Evolutionary conservation across 1,140 invertebrate genomes (phyloP).

Genomic region (Micrasema longulum): DNA sequence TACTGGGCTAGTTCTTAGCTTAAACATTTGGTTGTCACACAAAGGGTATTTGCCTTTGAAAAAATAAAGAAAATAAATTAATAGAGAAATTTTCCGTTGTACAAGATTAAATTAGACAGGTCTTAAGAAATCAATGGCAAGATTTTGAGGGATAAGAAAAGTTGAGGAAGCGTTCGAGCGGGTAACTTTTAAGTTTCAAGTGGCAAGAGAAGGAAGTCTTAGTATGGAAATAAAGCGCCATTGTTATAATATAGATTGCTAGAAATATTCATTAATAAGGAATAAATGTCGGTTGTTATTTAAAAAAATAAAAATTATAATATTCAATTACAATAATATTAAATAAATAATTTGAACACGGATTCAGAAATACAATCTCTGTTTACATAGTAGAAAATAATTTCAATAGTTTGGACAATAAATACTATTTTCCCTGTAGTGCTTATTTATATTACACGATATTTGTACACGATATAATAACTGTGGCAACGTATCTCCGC

Average conservation of each 20-base stretch:
- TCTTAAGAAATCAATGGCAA: constrained; percentile 23
- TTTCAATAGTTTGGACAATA: neutral
- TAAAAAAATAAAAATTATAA: neutral
- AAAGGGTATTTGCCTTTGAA: constrained; percentile 26
- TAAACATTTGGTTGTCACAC: constrained; percentile 44
- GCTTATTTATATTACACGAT: constrained; percentile 31
- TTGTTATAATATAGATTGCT: neutral
- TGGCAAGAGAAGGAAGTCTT: constrained; percentile 19
- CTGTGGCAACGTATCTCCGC: constrained; percentile 33
- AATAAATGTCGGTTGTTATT: constrained; percentile 14
- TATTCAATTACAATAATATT: constrained; percentile 6
- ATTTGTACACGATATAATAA: constrained; percentile 44
- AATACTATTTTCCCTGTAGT: constrained; percentile 34
- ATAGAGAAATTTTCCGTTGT: constrained; percentile 1
- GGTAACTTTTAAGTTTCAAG: constrained; percentile 16
- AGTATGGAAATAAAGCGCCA: neutral
- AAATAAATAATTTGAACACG: constrained; percentile 19
- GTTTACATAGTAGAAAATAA: neutral
- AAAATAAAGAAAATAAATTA: constrained; percentile 28
- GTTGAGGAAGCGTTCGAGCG: constrained; percentile 5
- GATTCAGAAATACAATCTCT: constrained; percentile 6
- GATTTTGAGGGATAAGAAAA: constrained; percentile 12
- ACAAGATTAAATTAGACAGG: constrained; percentile 8
- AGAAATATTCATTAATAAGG: constrained; percentile 16
- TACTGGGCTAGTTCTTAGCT: constrained; percentile 40